Evolutionary conservation across 2,888 invertebrate genomes (phyloP).

Genomic region (Aricia artaxerxes): DNA sequence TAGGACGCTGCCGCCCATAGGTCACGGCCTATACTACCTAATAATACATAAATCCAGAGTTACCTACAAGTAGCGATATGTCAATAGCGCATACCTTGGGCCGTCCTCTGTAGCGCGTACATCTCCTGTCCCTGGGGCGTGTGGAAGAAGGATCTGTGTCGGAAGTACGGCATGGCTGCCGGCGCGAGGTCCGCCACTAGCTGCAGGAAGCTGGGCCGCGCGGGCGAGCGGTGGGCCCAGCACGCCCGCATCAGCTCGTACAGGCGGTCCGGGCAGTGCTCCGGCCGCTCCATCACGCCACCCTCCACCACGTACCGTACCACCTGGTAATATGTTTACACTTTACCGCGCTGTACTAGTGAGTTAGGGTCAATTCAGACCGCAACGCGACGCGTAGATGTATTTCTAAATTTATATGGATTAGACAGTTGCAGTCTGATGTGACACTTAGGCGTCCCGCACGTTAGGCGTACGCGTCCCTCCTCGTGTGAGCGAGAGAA

Average conservation of each 20-base stretch:
- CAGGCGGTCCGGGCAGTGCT: constrained; percentile 95
- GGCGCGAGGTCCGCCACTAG: constrained; percentile 87
- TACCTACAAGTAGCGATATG: no score
- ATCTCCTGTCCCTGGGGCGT: constrained; percentile 81
- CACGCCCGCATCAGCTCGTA: constrained; percentile 95
- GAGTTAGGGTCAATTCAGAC: background rate
- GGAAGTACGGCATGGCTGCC: constrained; percentile 82
- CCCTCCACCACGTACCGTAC: constrained; percentile 93
- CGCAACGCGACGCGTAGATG: no score
- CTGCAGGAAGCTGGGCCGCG: constrained; percentile 92
- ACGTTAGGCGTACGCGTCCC: no score
- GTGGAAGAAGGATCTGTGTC: constrained; percentile 83
- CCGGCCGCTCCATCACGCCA: constrained; percentile 96
- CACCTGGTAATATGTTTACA: constrained; percentile 61
- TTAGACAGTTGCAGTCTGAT: no score
- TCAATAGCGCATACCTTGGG: constrained; percentile 50
- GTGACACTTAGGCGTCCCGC: no score
- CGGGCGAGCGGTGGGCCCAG: constrained; percentile 91
- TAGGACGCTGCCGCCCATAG: no score
- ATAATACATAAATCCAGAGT: no score
- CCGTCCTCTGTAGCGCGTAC: constrained; percentile 65
- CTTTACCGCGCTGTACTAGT: background rate
- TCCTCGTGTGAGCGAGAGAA: no score
- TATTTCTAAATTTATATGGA: no score
- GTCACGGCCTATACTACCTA: no score